A percentile compares a stretch with the other conserved stretches of the same genome.
These are phyloP conservation scores for Limnephilus rhombicus DNA, from an alignment of 2,888 invertebrate genomes.

Conservation along the genomic window DNA sequence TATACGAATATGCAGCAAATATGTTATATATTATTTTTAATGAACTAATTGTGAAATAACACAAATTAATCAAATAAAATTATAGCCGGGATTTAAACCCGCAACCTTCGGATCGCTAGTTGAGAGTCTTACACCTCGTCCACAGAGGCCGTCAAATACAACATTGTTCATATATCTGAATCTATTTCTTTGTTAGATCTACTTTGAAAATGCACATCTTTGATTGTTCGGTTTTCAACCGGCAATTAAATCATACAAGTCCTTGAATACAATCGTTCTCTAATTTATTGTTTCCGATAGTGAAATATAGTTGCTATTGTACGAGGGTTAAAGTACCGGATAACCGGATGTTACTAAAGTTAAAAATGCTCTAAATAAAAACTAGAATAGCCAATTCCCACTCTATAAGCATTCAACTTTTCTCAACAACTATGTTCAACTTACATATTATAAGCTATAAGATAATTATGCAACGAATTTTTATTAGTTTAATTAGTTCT, in stretches of 20 bases:
- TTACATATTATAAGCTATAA: no score
- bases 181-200: background rate
- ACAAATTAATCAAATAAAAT: no score
- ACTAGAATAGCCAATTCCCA: background rate
- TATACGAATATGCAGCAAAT: no score
- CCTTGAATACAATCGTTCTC: background rate
- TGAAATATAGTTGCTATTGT: background rate
- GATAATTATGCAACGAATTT: no score
- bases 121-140: no score
- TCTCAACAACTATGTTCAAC: no score
- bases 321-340: background rate
- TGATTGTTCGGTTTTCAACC: background rate
- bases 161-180: background rate
- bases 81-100: no score
- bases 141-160: background rate
- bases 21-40: no score
- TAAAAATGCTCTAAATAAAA: background rate
- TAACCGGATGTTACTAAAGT: background rate
- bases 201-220: background rate
- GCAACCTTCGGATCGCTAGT: no score
- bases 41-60: no score
- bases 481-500: no score
- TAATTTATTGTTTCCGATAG: background rate
- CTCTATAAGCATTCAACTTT: background rate
- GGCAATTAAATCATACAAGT: background rate